phyloP scores from a whole-genome alignment of 2,888 invertebrate genomes.

The Agrochola circellaris region DNA sequence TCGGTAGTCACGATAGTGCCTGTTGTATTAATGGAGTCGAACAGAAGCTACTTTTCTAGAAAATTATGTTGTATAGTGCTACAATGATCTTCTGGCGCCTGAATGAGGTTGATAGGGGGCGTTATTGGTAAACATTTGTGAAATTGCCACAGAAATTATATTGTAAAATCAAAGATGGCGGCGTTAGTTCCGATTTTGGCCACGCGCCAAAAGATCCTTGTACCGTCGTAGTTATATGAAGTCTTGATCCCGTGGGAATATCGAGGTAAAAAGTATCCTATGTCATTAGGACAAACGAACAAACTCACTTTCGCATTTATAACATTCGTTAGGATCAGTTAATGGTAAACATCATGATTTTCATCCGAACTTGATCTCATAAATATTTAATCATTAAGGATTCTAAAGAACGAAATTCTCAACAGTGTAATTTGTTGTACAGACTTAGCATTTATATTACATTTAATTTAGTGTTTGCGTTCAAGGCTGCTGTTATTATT shows the following conservation, averaged over 20 bases:
- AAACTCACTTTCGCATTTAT: no score
- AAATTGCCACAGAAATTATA: background rate
- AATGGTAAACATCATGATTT: background rate
- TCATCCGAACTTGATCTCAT: background rate
- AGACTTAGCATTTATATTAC: background rate
- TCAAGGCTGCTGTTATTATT: background rate
- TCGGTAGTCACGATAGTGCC: no score
- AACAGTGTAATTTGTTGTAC: background rate
- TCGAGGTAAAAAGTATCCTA: no score
- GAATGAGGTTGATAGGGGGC: background rate
- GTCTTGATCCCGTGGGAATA: no score
- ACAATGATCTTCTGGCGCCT: background rate
- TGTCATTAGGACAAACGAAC: no score
- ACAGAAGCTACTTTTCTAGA: no score
- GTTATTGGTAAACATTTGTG: background rate
- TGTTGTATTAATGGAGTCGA: no score
- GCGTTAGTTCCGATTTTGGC: background rate
- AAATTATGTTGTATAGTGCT: no score
- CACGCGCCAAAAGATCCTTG: background rate
- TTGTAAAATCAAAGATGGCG: background rate
- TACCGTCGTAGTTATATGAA: background rate
- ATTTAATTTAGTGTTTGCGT: background rate
- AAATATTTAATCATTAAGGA: constrained; percentile 2
- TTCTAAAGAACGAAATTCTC: background rate
- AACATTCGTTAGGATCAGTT: no score